Base-by-base conservation (phyloP, 2,888 invertebrate genomes). In the Pandemis corylana region DNA sequence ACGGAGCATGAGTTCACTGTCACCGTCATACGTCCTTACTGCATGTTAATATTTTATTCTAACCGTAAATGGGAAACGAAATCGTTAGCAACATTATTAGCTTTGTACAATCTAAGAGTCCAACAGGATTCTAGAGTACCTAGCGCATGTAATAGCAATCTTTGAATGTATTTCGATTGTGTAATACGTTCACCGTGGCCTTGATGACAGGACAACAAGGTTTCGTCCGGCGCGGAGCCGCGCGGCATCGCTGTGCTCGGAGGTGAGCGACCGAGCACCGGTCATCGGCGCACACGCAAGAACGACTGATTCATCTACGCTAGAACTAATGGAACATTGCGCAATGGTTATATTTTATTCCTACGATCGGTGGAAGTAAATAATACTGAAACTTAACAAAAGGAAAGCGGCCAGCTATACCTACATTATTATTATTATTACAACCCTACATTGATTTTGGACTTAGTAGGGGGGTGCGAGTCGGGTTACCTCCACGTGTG, bases 181-280 rank as follows among this genome's bases (percentile, higher is more conserved):
- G 61, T 68, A 13, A 46, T 49, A 53, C 56, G 9, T 68, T 68
- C n/a, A n/a, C 20, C 12, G 36, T 61, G 49, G 61, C 68, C 49
- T 69, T 59, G 59, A 20, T 20, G 70, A 61, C 59, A 76, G 65
- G 68, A 73, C 77, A 51, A 28, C 59, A 68, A 56, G 65, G 42
- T 10, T 15, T 15, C 42, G 56, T 15, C 41, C 42, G 56, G 36
- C 56, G 68, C 44, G 53, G 53, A 41, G 59, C 63, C 42, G 74
- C 42, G 74, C 65, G 68, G 73, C 65, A 70, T 62, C 69, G 76
- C 65, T 77, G 64, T 75, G 81, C 77, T 82, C 78, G 80, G 86
- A 90, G 92, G 90, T 92, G 89, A 91, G 87, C 91, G 92, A 92
- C 91, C 92, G 89, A 72, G 78, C 82, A 77, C 86, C 86, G 91